Conservation (phyloP, 2,113 vertebrate genomes). For the Nothoprocta pentlandii region DNA sequence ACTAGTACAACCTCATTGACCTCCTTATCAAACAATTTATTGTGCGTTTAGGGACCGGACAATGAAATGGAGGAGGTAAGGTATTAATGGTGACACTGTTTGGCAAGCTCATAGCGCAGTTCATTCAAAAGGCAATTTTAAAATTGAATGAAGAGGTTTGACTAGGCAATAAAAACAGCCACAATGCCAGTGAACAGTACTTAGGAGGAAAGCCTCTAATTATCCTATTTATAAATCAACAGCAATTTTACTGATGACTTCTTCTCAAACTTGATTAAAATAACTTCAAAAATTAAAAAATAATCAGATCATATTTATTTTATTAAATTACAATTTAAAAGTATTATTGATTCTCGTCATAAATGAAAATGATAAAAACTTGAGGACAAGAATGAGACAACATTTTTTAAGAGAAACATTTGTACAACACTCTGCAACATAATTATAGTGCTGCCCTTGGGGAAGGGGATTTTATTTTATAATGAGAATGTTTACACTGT, state of each 20-base stretch:
- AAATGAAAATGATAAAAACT: conserved; percentile 80
- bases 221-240: conserved; percentile 99
- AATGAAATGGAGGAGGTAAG: conserved; percentile 83
- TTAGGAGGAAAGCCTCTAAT: conserved; percentile 88
- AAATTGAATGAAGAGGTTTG: conserved; percentile 97
- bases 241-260: conserved; percentile 93
- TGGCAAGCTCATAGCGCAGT: conserved; percentile 85
- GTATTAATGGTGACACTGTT: conserved; percentile 88
- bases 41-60: conserved; percentile 81
- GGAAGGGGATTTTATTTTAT: conserved; percentile 89
- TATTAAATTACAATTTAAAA: conserved; percentile 86
- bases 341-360: conserved; percentile 75
- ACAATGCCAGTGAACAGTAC: conserved; percentile 85
- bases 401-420: conserved; percentile 83
- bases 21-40: conserved; percentile 86
- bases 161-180: conserved; percentile 95
- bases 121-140: conserved; percentile 98
- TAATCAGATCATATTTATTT: conserved; percentile 87
- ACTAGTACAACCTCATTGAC: conserved; percentile 82
- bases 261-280: conserved; percentile 92
- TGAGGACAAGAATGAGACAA: conserved; percentile 79
- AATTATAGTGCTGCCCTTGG: conserved; percentile 87
- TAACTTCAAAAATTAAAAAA: conserved; percentile 86
- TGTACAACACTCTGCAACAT: conserved; percentile 79
- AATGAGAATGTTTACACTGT: conserved; percentile 89